Evolutionary conservation across 2,113 vertebrate species (phyloP).

Genomic region (Pteronura brasiliensis): DNA sequence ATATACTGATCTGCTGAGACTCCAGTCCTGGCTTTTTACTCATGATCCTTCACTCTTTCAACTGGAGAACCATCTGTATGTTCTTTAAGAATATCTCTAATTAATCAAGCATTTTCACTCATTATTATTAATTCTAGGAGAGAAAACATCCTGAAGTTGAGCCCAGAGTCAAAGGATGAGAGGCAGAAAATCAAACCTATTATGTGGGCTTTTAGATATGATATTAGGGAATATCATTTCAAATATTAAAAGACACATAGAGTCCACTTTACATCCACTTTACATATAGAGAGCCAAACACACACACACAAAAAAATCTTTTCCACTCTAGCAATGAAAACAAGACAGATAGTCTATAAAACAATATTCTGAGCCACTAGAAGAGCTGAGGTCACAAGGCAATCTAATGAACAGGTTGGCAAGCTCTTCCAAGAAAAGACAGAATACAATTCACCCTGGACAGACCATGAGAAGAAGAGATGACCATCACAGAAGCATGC

Average conservation of each 20-base stretch:
- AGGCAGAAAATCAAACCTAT: neutral
- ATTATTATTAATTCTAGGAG: neutral
- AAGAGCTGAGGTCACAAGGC: neutral
- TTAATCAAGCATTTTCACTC: neutral
- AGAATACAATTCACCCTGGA: neutral
- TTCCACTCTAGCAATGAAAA: neutral
- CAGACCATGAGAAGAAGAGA: neutral
- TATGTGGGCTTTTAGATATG: neutral
- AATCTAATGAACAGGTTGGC: neutral
- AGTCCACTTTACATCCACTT: neutral
- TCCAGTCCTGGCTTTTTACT: neutral
- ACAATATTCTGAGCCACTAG: neutral
- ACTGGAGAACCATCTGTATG: neutral
- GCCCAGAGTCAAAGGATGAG: neutral
- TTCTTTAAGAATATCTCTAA: neutral
- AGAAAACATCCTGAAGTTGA: neutral
- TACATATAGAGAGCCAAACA: neutral
- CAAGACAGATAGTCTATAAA: neutral
- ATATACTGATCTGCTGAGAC: neutral
- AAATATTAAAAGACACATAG: neutral
- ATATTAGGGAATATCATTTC: neutral
- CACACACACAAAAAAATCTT: neutral
- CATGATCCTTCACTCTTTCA: neutral
- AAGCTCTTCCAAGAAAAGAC: neutral
- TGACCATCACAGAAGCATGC: neutral